Evolutionary conservation across 2,888 invertebrate genomes (phyloP), one percentile per base, ranked within the genome.

Genomic region (Carpatolechia fugitivella): DNA sequence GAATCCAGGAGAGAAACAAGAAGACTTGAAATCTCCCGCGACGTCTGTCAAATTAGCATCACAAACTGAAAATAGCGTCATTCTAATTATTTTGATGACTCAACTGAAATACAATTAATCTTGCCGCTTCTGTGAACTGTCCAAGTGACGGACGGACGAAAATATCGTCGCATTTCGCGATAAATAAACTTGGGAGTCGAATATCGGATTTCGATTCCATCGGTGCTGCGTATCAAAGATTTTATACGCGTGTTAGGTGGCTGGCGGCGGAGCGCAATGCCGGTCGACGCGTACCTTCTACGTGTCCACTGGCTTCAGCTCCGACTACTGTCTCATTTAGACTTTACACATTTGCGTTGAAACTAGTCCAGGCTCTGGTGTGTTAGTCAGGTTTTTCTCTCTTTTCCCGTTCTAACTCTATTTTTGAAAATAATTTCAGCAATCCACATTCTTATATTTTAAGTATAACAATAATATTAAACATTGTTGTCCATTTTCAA

Each of bases 31-130:
- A 82, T 88, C 88, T 87, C 89, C 89, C 89, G 87, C 89, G 87
- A 87, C 90, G 90, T 84, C 85, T 89, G 90, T 90, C 90, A 89
- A 88, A 89, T 89, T 89, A 89, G 85, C 87, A 88, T 86, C 88
- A 83, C 80, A 84, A 82, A 86, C 89, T 88, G 80, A 86, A 87
- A 90, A 90, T 90, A 90, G 88, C 89, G 85, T 86, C 85, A 89
- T 90, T 89, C 89, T 89, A 89, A 90, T 90, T 90, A 90, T 90
- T 89, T 89, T 89, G 90, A 89, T 90, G 89, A 89, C 85, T 90
- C 90, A 89, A 88, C 82, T 79, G 87, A 85, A 88, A 89, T 88
- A 90, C 90, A 90, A 90, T 90, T 88, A 90, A 90, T 90, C 89
- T 90, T 85, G 82, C 82, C 77, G 82, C 78, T 89, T 88, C 89